Conservation (phyloP, 1,140 invertebrate genomes). For the Asobara japonica region DNA sequence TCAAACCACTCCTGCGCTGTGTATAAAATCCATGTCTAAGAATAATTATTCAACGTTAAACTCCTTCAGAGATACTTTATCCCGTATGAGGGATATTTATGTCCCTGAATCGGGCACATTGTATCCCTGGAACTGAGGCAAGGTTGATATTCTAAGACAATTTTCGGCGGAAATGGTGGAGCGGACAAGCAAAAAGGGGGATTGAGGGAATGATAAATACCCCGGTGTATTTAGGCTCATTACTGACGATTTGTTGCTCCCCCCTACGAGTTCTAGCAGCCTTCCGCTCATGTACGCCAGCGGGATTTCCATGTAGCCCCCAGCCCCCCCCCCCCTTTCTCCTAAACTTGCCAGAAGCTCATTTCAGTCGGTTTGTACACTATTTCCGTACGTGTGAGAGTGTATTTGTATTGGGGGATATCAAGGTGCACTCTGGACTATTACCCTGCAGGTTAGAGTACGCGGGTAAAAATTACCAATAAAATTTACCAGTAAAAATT, state of each 20-base stretch:
- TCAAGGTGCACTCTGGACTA: too few species aligned
- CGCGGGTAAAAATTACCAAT: too few species aligned
- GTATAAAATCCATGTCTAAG: too few species aligned
- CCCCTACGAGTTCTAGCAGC: conserved; percentile 2
- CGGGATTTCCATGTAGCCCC: background rate
- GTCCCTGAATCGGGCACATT: too few species aligned
- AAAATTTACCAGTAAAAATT: too few species aligned
- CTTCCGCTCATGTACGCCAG: background rate
- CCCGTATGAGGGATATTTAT: too few species aligned
- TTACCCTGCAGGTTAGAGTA: too few species aligned
- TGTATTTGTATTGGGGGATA: background rate
- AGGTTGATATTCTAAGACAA: background rate
- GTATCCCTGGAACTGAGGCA: background rate
- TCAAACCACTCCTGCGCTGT: too few species aligned
- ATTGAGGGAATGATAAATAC: conserved; percentile 48
- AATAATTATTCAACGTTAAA: too few species aligned
- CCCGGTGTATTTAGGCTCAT: conserved; percentile 48
- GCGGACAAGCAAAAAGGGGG: conserved; percentile 34
- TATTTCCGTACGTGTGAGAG: background rate
- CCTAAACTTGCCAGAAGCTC: background rate
- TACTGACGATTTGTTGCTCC: conserved; percentile 50
- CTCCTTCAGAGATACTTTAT: too few species aligned
- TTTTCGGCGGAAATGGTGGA: background rate
- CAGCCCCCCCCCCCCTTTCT: background rate
- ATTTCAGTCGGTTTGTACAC: background rate